Percentiles rank a stretch among this genome's conserved stretches.
Evolutionary conservation across 2,888 invertebrate genomes (phyloP).

Genomic region (Eurois occulta): DNA sequence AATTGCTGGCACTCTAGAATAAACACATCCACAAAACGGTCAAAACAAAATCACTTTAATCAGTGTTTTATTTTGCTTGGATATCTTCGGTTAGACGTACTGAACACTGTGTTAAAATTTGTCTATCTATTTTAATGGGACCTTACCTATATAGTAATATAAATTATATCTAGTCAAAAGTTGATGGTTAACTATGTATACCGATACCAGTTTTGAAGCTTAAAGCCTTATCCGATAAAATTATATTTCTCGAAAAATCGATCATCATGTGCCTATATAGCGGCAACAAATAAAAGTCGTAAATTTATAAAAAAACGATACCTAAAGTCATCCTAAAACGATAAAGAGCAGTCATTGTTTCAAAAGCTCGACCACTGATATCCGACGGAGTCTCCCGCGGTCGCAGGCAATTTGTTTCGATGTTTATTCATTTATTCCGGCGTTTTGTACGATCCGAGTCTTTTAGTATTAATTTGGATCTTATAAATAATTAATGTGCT

Average conservation of each 20-base stretch:
- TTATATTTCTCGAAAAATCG: neutral
- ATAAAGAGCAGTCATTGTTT: slow-evolving; percentile 74
- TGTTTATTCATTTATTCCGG: slow-evolving; percentile 87
- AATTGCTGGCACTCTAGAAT: too few species aligned
- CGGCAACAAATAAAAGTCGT: slow-evolving; percentile 58
- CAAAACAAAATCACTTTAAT: too few species aligned
- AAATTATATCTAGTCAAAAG: neutral
- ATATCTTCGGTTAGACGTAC: too few species aligned
- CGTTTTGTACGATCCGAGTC: slow-evolving; percentile 80
- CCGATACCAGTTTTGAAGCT: neutral
- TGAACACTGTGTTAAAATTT: too few species aligned
- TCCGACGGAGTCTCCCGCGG: slow-evolving; percentile 63
- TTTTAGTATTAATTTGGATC: slow-evolving; percentile 87
- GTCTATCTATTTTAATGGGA: too few species aligned
- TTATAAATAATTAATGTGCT: slow-evolving; percentile 87
- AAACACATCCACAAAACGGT: too few species aligned
- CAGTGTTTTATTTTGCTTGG: too few species aligned
- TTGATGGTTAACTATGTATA: neutral
- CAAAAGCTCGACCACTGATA: slow-evolving; percentile 70
- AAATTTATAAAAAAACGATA: slow-evolving; percentile 66
- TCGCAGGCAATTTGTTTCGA: slow-evolving; percentile 82
- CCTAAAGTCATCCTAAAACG: slow-evolving; percentile 68
- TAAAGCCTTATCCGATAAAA: neutral
- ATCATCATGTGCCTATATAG: slow-evolving; percentile 37
- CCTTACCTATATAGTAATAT: neutral